These are phyloP conservation scores for Thera obeliscata DNA, from an alignment of 2,888 invertebrate species.

Conservation along the genomic window DNA sequence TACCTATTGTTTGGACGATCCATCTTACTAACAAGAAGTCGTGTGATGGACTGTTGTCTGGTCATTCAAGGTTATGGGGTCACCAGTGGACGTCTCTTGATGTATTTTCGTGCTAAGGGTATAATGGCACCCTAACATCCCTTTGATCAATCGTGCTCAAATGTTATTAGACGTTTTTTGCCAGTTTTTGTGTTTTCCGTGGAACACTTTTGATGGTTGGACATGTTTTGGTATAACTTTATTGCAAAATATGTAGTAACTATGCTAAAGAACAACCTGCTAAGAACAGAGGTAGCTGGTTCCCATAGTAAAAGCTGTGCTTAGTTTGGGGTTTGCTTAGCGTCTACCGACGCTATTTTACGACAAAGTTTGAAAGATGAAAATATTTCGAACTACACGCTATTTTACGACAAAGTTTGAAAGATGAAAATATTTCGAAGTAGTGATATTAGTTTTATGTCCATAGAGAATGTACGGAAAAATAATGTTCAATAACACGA, in stretches of 20 bases:
- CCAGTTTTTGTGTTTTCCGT: too few relatives aligned
- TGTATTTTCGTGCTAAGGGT: neutral
- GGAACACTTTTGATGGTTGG: too few relatives aligned
- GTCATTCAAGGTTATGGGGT: neutral
- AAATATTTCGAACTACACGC: neutral
- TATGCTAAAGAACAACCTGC: too few relatives aligned
- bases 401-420: neutral
- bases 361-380: too few relatives aligned
- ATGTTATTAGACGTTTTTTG: too few relatives aligned
- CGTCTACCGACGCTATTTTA: neutral
- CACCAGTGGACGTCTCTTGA: neutral
- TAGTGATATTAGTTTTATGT: constrained; percentile 1
- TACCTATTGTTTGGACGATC: neutral
- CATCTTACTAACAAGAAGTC: neutral
- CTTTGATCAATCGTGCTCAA: neutral
- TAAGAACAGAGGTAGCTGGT: too few relatives aligned
- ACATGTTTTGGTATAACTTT: too few relatives aligned
- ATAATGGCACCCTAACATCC: neutral
- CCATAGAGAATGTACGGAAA: neutral
- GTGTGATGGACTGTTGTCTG: neutral
- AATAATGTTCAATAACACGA: neutral
- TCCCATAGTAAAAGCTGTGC: too few relatives aligned
- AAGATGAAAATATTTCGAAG: neutral
- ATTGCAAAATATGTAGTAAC: too few relatives aligned
- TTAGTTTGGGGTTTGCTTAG: too few relatives aligned